Evolutionary conservation across 2,888 invertebrate species (phyloP).

Genomic region (Ligdia adustata): DNA sequence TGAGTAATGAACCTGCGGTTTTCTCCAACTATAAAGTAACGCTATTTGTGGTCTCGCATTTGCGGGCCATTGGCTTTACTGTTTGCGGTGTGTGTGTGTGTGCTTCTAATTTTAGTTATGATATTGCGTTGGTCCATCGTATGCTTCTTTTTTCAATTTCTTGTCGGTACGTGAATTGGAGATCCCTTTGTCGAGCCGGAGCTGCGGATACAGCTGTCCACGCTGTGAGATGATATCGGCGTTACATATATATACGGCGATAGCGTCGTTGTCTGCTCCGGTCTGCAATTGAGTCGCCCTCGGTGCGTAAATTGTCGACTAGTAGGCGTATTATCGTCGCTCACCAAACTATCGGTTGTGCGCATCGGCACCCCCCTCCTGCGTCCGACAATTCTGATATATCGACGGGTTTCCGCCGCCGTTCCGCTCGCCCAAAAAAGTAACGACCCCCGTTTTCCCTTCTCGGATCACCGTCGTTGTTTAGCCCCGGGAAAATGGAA

Average conservation of each 20-base stretch:
- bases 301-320: conserved; percentile 54
- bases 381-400: conserved; percentile 56
- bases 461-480: conserved; percentile 44
- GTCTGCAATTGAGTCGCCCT: conserved; percentile 50
- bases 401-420: conserved; percentile 58
- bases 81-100: conserved; percentile 19
- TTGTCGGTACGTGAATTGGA: neutral
- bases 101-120: conserved; percentile 8
- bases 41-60: conserved; percentile 48
- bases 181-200: neutral
- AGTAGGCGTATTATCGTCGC: conserved; percentile 52
- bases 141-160: conserved; percentile 1
- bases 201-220: neutral
- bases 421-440: conserved; percentile 51
- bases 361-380: conserved; percentile 43
- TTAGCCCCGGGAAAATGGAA: conserved; percentile 46
- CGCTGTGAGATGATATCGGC: conserved; percentile 13
- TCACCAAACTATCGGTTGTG: conserved; percentile 48
- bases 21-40: conserved; percentile 48
- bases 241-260: too few species aligned
- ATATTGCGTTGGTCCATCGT: neutral
- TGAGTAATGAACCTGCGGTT: conserved; percentile 50
- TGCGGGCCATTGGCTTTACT: conserved; percentile 44
- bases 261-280: conserved; percentile 23
- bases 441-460: conserved; percentile 34